Evolutionary conservation across 2,888 invertebrate genomes (phyloP).

Genomic region (Mamestra brassicae): DNA sequence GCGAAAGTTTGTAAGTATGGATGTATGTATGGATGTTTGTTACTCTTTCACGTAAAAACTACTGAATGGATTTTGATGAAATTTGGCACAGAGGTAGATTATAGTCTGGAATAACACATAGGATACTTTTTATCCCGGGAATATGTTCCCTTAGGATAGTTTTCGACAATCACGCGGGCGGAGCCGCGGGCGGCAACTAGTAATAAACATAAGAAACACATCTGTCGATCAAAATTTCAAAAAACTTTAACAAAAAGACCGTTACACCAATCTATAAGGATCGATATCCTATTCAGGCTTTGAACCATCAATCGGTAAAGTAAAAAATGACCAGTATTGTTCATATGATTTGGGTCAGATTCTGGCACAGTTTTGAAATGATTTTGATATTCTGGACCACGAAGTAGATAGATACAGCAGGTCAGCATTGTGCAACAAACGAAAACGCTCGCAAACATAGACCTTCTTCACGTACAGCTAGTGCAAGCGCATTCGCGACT

Average conservation of each 20-base stretch:
- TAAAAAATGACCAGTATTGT: slow-evolving; percentile 68
- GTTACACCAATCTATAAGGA: slow-evolving; percentile 60
- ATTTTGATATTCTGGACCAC: slow-evolving; percentile 45
- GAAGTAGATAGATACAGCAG: slow-evolving; percentile 18
- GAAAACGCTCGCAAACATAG: neutral
- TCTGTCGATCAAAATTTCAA: slow-evolving; percentile 41
- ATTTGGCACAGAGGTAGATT: too few relatives aligned
- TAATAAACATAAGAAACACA: slow-evolving; percentile 15
- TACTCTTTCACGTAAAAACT: too few relatives aligned
- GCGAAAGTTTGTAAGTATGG: too few relatives aligned
- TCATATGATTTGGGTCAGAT: slow-evolving; percentile 62
- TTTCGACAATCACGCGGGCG: too few relatives aligned
- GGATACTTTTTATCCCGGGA: too few relatives aligned
- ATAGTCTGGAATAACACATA: too few relatives aligned
- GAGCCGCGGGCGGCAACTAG: too few relatives aligned
- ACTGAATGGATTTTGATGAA: too few relatives aligned
- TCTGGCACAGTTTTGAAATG: slow-evolving; percentile 57
- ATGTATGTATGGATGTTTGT: too few relatives aligned
- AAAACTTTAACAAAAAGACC: slow-evolving; percentile 46
- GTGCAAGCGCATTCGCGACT: neutral
- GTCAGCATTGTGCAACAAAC: neutral
- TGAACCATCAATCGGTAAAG: slow-evolving; percentile 46
- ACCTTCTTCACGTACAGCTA: neutral
- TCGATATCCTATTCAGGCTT: slow-evolving; percentile 51
- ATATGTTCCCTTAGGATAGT: too few relatives aligned